A percentile compares a stretch with the other conserved stretches of the same genome.
Conservation (phyloP, 2,888 invertebrate species). For the Elegia similella region DNA sequence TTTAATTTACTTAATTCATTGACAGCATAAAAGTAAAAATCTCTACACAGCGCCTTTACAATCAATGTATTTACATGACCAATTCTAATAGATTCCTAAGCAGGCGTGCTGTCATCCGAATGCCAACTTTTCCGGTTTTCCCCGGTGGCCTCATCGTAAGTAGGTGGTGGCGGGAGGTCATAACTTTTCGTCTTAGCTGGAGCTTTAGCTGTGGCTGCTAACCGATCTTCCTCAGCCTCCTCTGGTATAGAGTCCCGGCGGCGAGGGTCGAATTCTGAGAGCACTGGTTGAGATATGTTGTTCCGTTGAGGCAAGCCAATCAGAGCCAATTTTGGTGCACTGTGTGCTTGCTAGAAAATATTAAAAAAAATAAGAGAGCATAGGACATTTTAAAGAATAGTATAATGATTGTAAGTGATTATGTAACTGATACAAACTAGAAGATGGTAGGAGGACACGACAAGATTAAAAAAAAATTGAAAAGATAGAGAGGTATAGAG, state of each 20-base stretch:
- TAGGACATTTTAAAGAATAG: not conserved
- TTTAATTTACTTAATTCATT: not conserved
- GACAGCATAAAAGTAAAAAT: not conserved
- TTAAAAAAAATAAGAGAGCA: not conserved
- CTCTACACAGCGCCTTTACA: not conserved
- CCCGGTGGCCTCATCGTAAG: slow-evolving; percentile 65
- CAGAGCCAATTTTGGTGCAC: slow-evolving; percentile 82
- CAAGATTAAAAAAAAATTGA: no score
- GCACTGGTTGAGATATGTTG: slow-evolving; percentile 83
- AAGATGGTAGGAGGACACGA: no score
- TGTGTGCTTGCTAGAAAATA: slow-evolving; percentile 78
- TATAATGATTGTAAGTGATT: not conserved
- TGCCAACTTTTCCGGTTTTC: slow-evolving; percentile 78
- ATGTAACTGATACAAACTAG: no score
- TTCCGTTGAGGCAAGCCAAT: slow-evolving; percentile 74
- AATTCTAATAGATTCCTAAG: slow-evolving; percentile 45
- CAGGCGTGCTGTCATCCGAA: slow-evolving; percentile 72
- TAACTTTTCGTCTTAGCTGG: slow-evolving; percentile 65
- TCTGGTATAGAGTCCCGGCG: slow-evolving; percentile 84
- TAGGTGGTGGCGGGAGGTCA: slow-evolving; percentile 63
- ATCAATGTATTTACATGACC: slow-evolving; percentile 10
- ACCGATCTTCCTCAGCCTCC: slow-evolving; percentile 76
- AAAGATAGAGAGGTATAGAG: no score
- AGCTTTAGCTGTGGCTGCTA: slow-evolving; percentile 48
- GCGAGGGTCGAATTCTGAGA: slow-evolving; percentile 80